A percentile compares a stretch with the other conserved stretches of the same genome.
These are phyloP conservation scores for Antrozous pallidus DNA, from an alignment of 2,797 vertebrate species.

Conservation along the genomic window DNA sequence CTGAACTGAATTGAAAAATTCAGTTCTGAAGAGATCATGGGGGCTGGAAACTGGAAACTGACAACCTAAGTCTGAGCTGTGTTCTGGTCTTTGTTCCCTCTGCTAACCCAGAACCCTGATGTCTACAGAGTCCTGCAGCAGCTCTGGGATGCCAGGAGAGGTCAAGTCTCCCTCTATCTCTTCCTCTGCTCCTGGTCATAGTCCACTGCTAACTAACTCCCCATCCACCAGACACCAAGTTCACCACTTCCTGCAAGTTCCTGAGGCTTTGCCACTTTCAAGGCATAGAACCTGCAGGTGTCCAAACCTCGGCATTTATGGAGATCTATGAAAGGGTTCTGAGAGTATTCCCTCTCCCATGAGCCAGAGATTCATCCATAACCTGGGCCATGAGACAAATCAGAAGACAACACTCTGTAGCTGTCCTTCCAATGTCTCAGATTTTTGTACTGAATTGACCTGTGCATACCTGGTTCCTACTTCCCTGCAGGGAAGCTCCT, in stretches of 20 bases:
- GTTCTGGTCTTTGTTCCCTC: not conserved
- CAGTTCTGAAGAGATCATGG: not conserved
- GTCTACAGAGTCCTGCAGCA: not conserved
- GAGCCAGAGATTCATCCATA: not conserved
- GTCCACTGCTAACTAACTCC: not conserved
- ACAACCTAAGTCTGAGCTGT: too few relatives aligned
- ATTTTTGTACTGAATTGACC: not conserved
- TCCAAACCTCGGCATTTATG: not conserved
- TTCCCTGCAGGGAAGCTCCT: not conserved
- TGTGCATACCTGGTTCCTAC: not conserved
- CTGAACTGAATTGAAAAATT: not conserved
- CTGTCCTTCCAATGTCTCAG: not conserved
- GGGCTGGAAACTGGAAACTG: not conserved
- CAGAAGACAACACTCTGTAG: not conserved
- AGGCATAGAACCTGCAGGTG: not conserved
- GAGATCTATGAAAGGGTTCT: not conserved
- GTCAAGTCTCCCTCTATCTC: not conserved
- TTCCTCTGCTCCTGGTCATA: not conserved
- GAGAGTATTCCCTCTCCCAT: not conserved
- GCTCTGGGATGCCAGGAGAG: not conserved
- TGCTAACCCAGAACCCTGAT: not conserved
- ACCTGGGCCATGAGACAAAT: not conserved
- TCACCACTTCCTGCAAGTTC: not conserved
- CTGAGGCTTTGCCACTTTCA: not conserved
- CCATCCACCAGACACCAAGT: not conserved